Evolutionary conservation across 2,888 invertebrate species (phyloP), one percentile per base, ranked within the genome.

Genomic region (Heterodera filipjevi): DNA sequence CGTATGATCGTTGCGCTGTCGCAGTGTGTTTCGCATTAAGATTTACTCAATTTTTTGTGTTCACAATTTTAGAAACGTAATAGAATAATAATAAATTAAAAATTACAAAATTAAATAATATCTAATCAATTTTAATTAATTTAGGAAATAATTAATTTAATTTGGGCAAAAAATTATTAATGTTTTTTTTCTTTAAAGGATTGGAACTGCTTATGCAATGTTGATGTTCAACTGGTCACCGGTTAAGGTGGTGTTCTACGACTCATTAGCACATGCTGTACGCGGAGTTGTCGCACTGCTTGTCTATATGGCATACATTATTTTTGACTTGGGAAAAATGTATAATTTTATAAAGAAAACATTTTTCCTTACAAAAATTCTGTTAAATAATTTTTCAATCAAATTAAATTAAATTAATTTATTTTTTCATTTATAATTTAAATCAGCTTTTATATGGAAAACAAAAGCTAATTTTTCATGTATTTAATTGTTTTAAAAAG

Each of bases 211-310:
- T 0, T 82, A 90, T n/a, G 86, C 88, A 0, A 90, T 90, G 90
- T 86, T 90, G 71, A 90, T 90, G 90, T 90, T 90, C 83, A 87
- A 86, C 3, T 90, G 90, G 90, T 87, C 85, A 6, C 87, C 89
- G 70, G 77, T 84, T 3, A 81, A 89, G 32, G 89, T 90, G 14
- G 90, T 90, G 1, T 79, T 86, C 27, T 89, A 89, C 79, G 86
- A 87, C 66, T 90, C 90, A 3, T 80, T 90, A 1, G 87, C 89
- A 66, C 86, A 90, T 27, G 89, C 87, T 5, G 85, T 79, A 8
- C 79, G 85, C 71, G 84, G 86, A 1, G 16, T 78, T 8, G 86
- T 89, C 35, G 89, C 89, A 0, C 77, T 89, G 8, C 71, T 87
- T 22, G 85, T 89, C 44, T 90, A 90, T 59, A 76, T 84, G 10